These are phyloP conservation scores for Polyergus mexicanus DNA, from an alignment of 1,140 invertebrate species.

Conservation along the genomic window DNA sequence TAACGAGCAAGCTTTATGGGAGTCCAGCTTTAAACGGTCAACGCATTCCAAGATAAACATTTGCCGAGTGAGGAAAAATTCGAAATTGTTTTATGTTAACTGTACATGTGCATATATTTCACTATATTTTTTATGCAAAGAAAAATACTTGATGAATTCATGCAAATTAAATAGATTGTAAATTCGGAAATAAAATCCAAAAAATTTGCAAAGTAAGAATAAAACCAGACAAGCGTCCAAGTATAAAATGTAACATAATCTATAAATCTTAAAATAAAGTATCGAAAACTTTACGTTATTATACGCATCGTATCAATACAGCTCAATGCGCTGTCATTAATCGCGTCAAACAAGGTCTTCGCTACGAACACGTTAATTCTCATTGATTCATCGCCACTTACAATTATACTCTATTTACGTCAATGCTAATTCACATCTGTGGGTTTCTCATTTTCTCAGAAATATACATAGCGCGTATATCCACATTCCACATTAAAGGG, in stretches of 20 bases:
- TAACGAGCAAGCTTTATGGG: constrained; percentile 18
- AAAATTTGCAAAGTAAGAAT: neutral
- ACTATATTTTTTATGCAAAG: neutral
- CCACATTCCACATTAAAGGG: too few species aligned
- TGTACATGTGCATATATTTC: neutral
- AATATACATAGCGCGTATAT: constrained; percentile 3
- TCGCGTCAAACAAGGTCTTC: constrained; percentile 51
- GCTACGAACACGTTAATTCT: neutral
- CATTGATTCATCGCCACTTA: constrained; percentile 42
- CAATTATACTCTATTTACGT: constrained; percentile 72
- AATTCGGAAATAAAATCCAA: neutral
- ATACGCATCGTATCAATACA: neutral
- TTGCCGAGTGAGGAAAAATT: constrained; percentile 33
- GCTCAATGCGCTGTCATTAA: constrained; percentile 47
- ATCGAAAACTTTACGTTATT: neutral
- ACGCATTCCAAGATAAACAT: constrained; percentile 39
- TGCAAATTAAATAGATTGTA: neutral
- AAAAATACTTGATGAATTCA: neutral
- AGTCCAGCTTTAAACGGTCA: neutral
- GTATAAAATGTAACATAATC: neutral
- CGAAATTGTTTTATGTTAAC: constrained; percentile 25
- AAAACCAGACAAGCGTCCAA: neutral
- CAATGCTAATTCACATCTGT: constrained; percentile 35
- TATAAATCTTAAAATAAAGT: neutral
- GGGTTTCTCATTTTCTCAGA: constrained; percentile 70